Evolutionary conservation across 2,797 vertebrate genomes (phyloP).

Genomic region (Paedocypris micromegethes): DNA sequence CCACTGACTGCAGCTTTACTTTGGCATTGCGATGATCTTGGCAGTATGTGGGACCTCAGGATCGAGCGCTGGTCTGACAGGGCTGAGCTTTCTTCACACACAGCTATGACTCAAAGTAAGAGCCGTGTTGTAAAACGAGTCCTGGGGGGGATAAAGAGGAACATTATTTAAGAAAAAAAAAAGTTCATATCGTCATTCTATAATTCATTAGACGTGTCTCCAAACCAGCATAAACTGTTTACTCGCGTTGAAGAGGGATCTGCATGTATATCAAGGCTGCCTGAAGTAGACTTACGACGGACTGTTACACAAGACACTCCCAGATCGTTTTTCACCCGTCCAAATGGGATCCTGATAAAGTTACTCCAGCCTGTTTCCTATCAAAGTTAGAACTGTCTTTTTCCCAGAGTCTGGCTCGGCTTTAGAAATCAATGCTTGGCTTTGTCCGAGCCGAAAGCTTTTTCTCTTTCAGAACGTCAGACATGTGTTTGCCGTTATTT

Average conservation of each 20-base stretch:
- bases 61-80: conserved; percentile 27
- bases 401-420: conserved; percentile 26
- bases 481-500: conserved; percentile 4
- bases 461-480: conserved; percentile 23
- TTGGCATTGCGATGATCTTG: conserved; percentile 32
- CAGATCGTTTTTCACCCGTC: conserved; percentile 27
- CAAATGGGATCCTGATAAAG: conserved; percentile 34
- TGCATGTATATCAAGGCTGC: conserved; percentile 23
- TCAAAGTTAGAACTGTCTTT: conserved; percentile 30
- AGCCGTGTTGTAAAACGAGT: conserved; percentile 20
- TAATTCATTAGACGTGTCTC: conserved; percentile 22
- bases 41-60: conserved; percentile 18
- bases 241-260: conserved; percentile 28
- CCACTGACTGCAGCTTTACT: conserved; percentile 34
- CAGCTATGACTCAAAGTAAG: conserved; percentile 12
- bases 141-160: conserved; percentile 13
- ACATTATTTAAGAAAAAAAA: conserved; percentile 16
- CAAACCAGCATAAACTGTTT: conserved; percentile 21
- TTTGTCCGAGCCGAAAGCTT: conserved; percentile 2
- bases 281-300: conserved; percentile 20
- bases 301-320: conserved; percentile 30
- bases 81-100: conserved; percentile 27
- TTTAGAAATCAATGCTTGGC: conserved; percentile 23
- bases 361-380: conserved; percentile 29
- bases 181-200: conserved; percentile 29